phyloP scores from a whole-genome alignment of 2,113 vertebrate genomes.

The Gymnobelideus leadbeateri region DNA sequence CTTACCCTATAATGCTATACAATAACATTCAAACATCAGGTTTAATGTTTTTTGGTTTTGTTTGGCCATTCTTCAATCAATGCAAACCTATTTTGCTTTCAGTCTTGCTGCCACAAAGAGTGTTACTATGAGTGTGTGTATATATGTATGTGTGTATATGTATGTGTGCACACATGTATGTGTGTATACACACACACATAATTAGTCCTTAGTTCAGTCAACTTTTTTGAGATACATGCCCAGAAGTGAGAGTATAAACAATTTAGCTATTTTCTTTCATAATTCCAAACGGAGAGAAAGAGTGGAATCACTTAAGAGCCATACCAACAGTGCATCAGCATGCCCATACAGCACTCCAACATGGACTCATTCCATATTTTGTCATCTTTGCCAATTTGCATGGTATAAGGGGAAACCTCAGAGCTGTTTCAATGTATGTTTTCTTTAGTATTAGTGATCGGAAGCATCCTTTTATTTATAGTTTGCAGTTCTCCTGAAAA shows the following conservation, averaged over 20 bases:
- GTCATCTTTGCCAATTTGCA: not conserved
- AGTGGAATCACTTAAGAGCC: not conserved
- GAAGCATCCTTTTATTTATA: not conserved
- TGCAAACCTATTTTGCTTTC: not conserved
- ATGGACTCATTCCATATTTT: not conserved
- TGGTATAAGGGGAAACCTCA: not conserved
- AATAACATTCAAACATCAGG: not conserved
- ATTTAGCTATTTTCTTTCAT: not conserved
- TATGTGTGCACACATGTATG: too few species aligned
- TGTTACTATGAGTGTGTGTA: not conserved
- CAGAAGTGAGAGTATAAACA: not conserved
- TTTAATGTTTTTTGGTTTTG: not conserved
- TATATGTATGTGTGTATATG: too few species aligned
- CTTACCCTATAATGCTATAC: not conserved
- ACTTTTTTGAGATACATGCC: not conserved
- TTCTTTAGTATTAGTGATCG: not conserved
- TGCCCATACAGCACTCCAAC: not conserved
- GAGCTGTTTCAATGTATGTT: not conserved
- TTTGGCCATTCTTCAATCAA: not conserved
- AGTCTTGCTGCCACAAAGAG: not conserved
- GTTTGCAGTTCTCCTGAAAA: not conserved
- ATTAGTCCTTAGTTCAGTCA: not conserved
- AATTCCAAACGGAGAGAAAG: not conserved
- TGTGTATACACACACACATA: not conserved
- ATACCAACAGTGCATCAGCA: not conserved